Percentiles rank a stretch among this genome's conserved stretches.
phyloP scores from a whole-genome alignment of 2,888 invertebrate genomes.

The Drosophila nr. fundita region DNA sequence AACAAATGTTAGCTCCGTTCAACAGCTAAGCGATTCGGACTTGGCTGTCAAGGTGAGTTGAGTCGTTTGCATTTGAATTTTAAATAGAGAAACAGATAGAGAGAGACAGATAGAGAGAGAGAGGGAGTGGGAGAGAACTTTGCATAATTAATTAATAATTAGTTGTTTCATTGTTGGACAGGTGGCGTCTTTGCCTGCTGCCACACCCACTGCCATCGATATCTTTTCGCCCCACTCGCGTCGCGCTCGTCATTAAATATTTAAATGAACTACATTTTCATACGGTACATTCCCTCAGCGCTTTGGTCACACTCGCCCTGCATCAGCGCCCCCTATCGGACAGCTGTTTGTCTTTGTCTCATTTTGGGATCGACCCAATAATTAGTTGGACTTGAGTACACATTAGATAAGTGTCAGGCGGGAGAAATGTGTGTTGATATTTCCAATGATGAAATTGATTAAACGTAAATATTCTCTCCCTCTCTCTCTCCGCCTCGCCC shows the following conservation, averaged over 20 bases:
- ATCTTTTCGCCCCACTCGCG: constrained; percentile 10
- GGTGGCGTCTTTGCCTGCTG: constrained; percentile 40
- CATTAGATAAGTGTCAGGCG: constrained; percentile 61
- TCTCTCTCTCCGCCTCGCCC: not conserved
- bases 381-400: constrained; percentile 70
- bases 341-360: constrained; percentile 32
- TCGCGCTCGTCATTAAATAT: constrained; percentile 63
- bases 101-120: not conserved
- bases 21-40: constrained; percentile 20
- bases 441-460: constrained; percentile 53
- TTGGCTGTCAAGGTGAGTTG: constrained; percentile 43
- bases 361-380: constrained; percentile 49
- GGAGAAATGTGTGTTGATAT: constrained; percentile 35
- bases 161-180: constrained; percentile 48
- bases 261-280: constrained; percentile 64
- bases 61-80: constrained; percentile 45
- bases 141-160: constrained; percentile 76
- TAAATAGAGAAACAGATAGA: constrained; percentile 22
- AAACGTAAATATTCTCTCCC: constrained; percentile 48
- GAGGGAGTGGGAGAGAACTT: constrained; percentile 42
- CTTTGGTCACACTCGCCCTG: not conserved
- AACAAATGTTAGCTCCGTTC: not conserved
- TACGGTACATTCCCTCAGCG: not conserved
- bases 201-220: constrained; percentile 27
- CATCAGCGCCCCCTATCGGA: constrained; percentile 28